Evolutionary conservation across 2,113 vertebrate species (phyloP), one percentile per base, ranked within the genome.

Genomic region (Oryzias celebensis): DNA sequence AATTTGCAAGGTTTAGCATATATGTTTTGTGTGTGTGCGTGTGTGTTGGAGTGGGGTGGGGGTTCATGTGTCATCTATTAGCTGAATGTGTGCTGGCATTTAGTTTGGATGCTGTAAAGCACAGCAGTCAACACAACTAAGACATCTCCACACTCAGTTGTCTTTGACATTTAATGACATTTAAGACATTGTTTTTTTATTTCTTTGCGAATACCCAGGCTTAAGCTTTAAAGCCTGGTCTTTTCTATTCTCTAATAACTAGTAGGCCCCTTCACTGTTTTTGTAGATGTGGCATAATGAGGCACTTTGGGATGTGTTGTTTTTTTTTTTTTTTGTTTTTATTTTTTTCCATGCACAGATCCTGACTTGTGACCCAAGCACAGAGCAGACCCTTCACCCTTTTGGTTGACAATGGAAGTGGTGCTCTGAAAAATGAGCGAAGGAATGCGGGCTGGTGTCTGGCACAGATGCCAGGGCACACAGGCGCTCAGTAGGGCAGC

Each of bases 401-500:
- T 58, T 73, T 71, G 22, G 82, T 58, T 70, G 75, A 73, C 65
- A 46, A 60, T 3, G 52, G n/a, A 69, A 71, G 52, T 55, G 46
- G 46, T 7, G 22, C 45, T 43, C 31, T 85, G 68, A 85, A 69
- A 78, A 80, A 85, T 75, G 78, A 62, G 61, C 0, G 43, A 71
- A 64, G 67, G 62, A 68, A 63, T 59, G 55, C 17, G 0, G 55
- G 68, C 61, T 76, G 57, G 59, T 79, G 80, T 76, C 14, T 14
- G 57, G 75, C 76, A 73, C 81, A 82, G 86, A 88, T 88, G 87
- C 81, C 69, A 83, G 69, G 70, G 76, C 15, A 22, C 71, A 73
- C 63, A 78, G 80, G 72, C 4, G 3, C 86, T 67, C 85, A 81
- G 87, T 75, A 64, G 87, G 89, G 71, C 74, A 69, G 84, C 78